These are phyloP conservation scores for Ethmia dodecea DNA, from an alignment of 2,888 invertebrate genomes.

Conservation along the genomic window DNA sequence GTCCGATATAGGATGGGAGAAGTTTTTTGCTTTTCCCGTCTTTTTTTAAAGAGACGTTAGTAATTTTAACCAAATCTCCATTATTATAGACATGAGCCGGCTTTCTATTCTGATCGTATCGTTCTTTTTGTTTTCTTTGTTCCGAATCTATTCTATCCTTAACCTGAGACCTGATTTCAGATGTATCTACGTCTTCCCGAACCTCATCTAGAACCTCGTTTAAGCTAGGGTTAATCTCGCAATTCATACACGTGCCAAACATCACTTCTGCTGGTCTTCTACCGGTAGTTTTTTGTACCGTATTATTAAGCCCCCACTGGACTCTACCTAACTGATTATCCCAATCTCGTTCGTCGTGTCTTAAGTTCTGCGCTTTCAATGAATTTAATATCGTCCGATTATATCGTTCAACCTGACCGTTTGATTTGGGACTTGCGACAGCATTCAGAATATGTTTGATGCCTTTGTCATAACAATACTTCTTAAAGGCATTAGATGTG, in stretches of 20 bases:
- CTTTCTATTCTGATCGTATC: neutral
- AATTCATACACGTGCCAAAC: no score
- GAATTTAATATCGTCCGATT: constrained; percentile 7
- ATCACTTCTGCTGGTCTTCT: no score
- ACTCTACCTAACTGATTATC: constrained; percentile 12
- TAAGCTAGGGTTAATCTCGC: no score
- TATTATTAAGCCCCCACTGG: constrained; percentile 19
- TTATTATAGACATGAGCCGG: neutral
- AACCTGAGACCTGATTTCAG: no score
- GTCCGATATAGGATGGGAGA: neutral
- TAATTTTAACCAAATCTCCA: neutral
- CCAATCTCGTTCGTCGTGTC: constrained; percentile 3
- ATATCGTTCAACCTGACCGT: constrained; percentile 10
- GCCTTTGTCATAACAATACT: constrained; percentile 4
- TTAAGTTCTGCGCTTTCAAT: constrained; percentile 1
- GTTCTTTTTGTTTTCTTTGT: neutral
- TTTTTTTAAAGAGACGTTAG: neutral
- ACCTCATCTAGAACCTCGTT: no score
- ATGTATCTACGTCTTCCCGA: no score
- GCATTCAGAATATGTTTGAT: constrained; percentile 16
- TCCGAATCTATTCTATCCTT: neutral
- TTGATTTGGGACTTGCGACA: constrained; percentile 6
- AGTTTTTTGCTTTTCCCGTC: neutral
- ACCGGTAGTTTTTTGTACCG: constrained; percentile 8
- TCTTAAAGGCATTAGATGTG: constrained; percentile 9